Evolutionary conservation across 2,888 invertebrate genomes (phyloP).

Genomic region (Ormyrus pomaceus): DNA sequence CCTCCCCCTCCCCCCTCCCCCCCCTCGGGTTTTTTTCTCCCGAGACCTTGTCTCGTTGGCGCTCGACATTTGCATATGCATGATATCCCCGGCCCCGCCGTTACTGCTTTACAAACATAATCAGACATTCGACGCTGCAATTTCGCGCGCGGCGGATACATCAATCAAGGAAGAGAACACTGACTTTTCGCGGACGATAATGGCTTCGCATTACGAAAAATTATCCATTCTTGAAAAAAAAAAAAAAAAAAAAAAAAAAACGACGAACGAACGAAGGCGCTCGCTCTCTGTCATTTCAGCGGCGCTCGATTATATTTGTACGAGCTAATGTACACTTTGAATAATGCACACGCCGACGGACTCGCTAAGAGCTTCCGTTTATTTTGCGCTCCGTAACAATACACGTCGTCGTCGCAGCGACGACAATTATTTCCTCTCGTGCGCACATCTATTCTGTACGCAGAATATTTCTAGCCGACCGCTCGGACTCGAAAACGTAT

Average conservation of each 20-base stretch:
- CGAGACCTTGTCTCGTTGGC: constrained; percentile 64
- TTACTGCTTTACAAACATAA: constrained; percentile 58
- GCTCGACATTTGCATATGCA: constrained; percentile 63
- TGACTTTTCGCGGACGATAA: constrained; percentile 34
- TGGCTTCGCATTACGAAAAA: constrained; percentile 40
- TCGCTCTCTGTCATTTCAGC: constrained; percentile 24
- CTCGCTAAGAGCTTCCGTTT: too few species aligned
- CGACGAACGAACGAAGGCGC: background rate
- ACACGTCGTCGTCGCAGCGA: too few species aligned
- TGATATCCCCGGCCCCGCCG: constrained; percentile 26
- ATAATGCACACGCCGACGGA: background rate
- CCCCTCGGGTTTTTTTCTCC: constrained; percentile 64
- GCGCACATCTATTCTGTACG: too few species aligned
- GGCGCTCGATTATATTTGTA: constrained; percentile 28
- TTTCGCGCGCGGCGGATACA: constrained; percentile 51
- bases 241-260: background rate
- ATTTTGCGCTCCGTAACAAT: background rate
- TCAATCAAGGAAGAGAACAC: constrained; percentile 54
- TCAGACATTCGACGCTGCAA: constrained; percentile 59
- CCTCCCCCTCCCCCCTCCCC: constrained; percentile 75
- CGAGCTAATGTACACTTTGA: background rate
- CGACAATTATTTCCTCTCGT: too few species aligned
- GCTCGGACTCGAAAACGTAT: background rate
- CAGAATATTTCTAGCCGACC: too few species aligned
- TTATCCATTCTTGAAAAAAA: constrained; percentile 37